A percentile compares a stretch with the other conserved stretches of the same genome.
Evolutionary conservation across 2,113 vertebrate species (phyloP).

Genomic region (Poeciliopsis occidentalis): DNA sequence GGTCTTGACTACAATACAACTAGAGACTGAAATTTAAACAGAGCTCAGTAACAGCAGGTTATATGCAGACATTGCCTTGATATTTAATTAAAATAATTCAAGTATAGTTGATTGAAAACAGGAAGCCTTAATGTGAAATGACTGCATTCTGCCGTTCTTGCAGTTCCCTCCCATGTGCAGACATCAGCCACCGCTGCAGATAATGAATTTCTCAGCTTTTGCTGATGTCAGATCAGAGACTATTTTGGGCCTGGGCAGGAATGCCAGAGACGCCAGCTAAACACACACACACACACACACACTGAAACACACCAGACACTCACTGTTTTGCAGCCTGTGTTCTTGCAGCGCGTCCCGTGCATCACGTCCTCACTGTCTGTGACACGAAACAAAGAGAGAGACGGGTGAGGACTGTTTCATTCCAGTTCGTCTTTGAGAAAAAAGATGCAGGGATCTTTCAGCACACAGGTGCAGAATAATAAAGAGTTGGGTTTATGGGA

Average conservation of each 20-base stretch:
- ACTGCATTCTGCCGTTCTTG: neutral
- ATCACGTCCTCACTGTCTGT: conserved; percentile 67
- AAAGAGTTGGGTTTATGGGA: neutral
- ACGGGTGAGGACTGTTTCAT: neutral
- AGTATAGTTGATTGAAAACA: neutral
- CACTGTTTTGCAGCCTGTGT: conserved; percentile 89
- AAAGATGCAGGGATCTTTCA: neutral
- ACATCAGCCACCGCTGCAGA: neutral
- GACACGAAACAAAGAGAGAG: neutral
- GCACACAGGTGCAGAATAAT: neutral
- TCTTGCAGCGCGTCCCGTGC: conserved; percentile 87
- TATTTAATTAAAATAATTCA: no score
- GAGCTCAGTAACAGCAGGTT: neutral
- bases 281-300: conserved; percentile 9
- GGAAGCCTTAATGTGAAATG: neutral
- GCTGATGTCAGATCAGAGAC: conserved; percentile 5
- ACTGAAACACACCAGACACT: conserved; percentile 75
- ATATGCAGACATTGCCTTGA: neutral
- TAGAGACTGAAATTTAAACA: neutral
- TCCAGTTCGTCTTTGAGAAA: neutral
- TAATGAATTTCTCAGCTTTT: conserved; percentile 5
- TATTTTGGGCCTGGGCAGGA: neutral
- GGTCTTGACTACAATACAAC: no score
- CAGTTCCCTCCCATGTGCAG: neutral
- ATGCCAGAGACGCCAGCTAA: neutral